Conservation (phyloP, 2,797 vertebrate genomes). For the Tadarida brasiliensis region DNA sequence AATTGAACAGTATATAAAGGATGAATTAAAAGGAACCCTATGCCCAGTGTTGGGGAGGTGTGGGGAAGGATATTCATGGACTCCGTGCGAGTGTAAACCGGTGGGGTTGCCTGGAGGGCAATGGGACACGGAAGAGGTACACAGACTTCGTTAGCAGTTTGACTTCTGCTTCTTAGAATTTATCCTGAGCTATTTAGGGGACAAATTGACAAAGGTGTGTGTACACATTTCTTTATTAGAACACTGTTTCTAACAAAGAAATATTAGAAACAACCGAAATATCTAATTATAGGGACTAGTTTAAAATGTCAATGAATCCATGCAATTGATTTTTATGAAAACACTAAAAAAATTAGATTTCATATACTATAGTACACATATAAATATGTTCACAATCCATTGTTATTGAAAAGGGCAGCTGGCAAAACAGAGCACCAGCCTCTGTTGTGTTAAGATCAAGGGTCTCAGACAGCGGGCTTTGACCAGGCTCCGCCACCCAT, state of each 20-base stretch:
- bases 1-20: background rate
- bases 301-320: background rate
- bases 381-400: background rate
- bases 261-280: background rate
- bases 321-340: background rate
- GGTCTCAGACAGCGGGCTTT: background rate
- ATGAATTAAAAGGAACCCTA: background rate
- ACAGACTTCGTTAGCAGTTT: accelerated
- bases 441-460: background rate
- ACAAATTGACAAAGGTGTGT: background rate
- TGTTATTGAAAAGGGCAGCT: background rate
- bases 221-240: background rate
- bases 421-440: background rate
- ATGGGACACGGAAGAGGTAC: background rate
- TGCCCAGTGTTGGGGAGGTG: accelerated
- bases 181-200: background rate
- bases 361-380: background rate
- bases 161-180: background rate
- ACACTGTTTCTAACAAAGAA: background rate
- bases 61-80: background rate
- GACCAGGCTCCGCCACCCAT: background rate
- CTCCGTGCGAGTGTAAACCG: background rate
- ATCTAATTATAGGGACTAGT: background rate
- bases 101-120: no score
- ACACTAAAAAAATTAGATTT: background rate